Percentiles rank a stretch among this genome's conserved stretches.
These are phyloP conservation scores for Xiphophorus birchmanni DNA, from an alignment of 2,797 vertebrate species.

Conservation along the genomic window DNA sequence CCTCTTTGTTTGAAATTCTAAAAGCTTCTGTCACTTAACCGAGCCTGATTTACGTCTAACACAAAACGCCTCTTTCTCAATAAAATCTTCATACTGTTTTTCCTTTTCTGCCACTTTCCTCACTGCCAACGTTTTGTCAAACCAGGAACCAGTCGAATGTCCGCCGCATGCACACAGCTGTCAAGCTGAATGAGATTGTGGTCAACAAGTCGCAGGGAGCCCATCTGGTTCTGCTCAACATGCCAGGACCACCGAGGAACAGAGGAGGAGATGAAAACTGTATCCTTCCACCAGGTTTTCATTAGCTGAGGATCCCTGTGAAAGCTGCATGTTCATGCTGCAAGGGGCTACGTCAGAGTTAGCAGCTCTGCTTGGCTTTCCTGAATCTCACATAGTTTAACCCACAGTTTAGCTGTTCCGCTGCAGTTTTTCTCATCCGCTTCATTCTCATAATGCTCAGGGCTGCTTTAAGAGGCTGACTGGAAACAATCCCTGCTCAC, in stretches of 20 bases:
- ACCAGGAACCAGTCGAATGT: slow-evolving; percentile 94
- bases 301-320: neutral
- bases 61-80: neutral
- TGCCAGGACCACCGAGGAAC: slow-evolving; percentile 94
- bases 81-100: neutral
- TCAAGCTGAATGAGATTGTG: slow-evolving; percentile 88
- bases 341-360: neutral
- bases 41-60: neutral
- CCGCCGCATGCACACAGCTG: slow-evolving; percentile 89
- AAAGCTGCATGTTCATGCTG: neutral
- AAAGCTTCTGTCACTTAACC: slow-evolving; percentile 21
- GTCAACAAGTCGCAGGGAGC: slow-evolving; percentile 92
- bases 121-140: slow-evolving; percentile 20
- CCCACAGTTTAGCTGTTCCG: neutral
- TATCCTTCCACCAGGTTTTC: slow-evolving; percentile 83
- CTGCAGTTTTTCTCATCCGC: neutral
- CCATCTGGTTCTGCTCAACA: slow-evolving; percentile 95
- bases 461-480: neutral
- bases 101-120: neutral
- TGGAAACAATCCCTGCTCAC: neutral
- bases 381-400: neutral
- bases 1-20: slow-evolving; percentile 33
- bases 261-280: slow-evolving; percentile 95
- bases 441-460: neutral
- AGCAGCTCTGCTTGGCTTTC: neutral